Conservation (phyloP, 2,888 invertebrate genomes). For the Troides aeacus region DNA sequence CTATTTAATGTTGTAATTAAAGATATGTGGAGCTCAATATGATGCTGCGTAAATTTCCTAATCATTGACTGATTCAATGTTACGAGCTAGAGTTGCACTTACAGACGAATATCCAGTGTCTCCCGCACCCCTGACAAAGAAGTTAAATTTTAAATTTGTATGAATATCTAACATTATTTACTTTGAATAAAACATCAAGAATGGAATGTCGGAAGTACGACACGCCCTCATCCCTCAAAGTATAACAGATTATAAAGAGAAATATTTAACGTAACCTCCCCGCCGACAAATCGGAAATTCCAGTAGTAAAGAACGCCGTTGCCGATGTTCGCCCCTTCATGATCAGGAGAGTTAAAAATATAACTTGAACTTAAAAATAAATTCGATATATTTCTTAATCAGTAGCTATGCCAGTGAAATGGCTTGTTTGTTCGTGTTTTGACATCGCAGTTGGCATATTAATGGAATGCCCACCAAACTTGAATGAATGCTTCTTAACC, state of each 20-base stretch:
- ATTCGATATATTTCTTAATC: constrained; percentile 22
- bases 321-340: constrained; percentile 5
- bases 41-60: no score
- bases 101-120: no score
- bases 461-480: constrained; percentile 6
- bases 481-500: constrained; percentile 10
- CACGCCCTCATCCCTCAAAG: constrained; percentile 11
- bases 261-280: constrained; percentile 23
- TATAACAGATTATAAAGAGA: constrained; percentile 25
- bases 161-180: constrained; percentile 8
- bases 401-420: constrained; percentile 6
- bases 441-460: constrained; percentile 18
- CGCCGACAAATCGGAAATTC: constrained; percentile 26
- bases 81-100: no score
- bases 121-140: neutral
- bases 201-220: constrained; percentile 17
- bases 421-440: constrained; percentile 15
- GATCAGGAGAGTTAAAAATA: constrained; percentile 19
- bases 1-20: no score
- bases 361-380: constrained; percentile 5
- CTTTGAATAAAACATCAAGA: constrained; percentile 12
- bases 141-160: neutral
- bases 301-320: constrained; percentile 11
- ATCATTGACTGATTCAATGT: no score
- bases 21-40: no score